These are phyloP conservation scores for Ceratitis capitata DNA, from an alignment of 1,140 invertebrate species.

Conservation along the genomic window DNA sequence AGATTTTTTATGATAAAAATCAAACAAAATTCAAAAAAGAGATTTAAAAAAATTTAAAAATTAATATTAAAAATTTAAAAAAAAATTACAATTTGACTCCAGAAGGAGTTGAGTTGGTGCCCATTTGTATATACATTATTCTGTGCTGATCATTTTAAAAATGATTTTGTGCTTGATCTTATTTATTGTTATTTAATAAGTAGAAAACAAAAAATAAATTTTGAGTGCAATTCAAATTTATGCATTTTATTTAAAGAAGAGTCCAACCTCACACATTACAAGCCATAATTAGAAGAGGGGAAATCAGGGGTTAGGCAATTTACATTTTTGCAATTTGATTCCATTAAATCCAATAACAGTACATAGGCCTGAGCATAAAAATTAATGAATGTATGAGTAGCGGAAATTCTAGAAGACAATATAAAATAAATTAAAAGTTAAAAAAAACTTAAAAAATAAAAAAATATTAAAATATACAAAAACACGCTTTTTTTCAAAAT, in stretches of 20 bases:
- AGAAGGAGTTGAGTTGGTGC: not conserved
- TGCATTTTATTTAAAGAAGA: not conserved
- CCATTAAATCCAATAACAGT: not conserved
- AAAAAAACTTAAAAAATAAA: too few species aligned
- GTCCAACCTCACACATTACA: too few species aligned
- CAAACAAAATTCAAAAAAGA: not conserved
- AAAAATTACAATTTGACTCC: not conserved
- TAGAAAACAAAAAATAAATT: slow-evolving; percentile 24
- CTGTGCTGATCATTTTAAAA: slow-evolving; percentile 22
- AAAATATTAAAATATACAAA: too few species aligned
- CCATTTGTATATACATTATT: not conserved
- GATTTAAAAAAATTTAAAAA: not conserved
- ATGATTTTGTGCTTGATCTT: slow-evolving; percentile 33
- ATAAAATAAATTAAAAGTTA: too few species aligned
- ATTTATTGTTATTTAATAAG: slow-evolving; percentile 13
- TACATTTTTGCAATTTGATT: not conserved
- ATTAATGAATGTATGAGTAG: too few species aligned
- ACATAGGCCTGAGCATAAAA: not conserved
- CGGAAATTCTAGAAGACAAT: too few species aligned
- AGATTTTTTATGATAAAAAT: slow-evolving; percentile 50
- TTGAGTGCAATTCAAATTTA: slow-evolving; percentile 12
- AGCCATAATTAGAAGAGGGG: too few species aligned
- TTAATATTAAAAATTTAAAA: too few species aligned
- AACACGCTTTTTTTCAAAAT: not conserved
- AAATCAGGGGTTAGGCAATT: too few species aligned